Evolutionary conservation across 2,797 vertebrate genomes (phyloP).

Genomic region (Cuculus canorus): DNA sequence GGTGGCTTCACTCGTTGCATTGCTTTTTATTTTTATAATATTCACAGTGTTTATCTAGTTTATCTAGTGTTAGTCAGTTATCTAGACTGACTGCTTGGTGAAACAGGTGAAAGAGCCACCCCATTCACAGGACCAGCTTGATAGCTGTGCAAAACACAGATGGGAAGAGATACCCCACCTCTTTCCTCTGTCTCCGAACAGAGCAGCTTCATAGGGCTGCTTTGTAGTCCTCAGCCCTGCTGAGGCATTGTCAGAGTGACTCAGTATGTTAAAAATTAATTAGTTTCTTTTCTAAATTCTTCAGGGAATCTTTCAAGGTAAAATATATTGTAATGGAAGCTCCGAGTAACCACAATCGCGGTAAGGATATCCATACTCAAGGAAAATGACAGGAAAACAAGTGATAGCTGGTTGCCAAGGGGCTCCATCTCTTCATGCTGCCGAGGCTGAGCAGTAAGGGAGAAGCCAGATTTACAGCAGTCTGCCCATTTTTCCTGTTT

Average conservation of each 20-base stretch:
- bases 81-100: background rate
- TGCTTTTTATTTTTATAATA: background rate
- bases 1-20: background rate
- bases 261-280: background rate
- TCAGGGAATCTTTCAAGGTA: background rate
- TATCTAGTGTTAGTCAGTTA: too few relatives aligned
- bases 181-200: background rate
- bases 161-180: background rate
- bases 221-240: background rate
- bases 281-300: background rate
- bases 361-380: background rate
- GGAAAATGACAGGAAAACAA: background rate
- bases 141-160: background rate
- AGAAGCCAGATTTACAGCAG: background rate
- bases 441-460: background rate
- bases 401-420: background rate
- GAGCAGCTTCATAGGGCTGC: background rate
- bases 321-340: background rate
- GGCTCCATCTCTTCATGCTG: background rate
- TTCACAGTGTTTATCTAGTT: background rate
- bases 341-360: background rate
- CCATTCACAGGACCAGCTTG: background rate
- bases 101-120: background rate
- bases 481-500: background rate
- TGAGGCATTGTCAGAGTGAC: background rate